Evolutionary conservation across 2,797 vertebrate genomes (phyloP), one percentile per base, ranked within the genome.

Genomic region (Agapornis canus): DNA sequence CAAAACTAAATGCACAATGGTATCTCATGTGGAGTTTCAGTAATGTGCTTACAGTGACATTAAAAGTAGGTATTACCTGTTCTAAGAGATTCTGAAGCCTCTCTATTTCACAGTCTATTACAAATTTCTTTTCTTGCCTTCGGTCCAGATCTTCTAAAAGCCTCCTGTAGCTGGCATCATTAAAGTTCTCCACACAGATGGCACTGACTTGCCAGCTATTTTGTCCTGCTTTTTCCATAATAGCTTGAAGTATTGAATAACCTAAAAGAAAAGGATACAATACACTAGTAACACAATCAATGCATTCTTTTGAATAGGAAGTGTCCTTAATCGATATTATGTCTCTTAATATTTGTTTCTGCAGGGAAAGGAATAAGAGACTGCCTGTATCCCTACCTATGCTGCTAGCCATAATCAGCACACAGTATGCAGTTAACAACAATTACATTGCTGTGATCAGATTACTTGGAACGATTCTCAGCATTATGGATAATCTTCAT

Each of bases 121-220:
- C 99, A 94, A 99, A 99, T 97, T 99, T 99, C 97, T 99, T 99
- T 96, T 99, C 99, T 96, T 99, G 99, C 94, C 99, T 98, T 97
- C 99, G 98, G 94, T 99, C 99, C 97, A 99, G 97, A 94, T 99
- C 99, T 97, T 99, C 99, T 91, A 99, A 97, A 82, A 99, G 98
- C 51, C 99, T 97, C 27, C 99, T 98, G 96, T 99, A 99, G 35
- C 98, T 99, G 73, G 99, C 99, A 57, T 99, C 99, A 25, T 99
- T 99, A 98, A 99, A 99, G 97, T 99, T 99, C 98, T 99, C 99
- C 98, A 99, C 99, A 91, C 99, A 99, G 98, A 99, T 99, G 57
- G 99, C 99, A 40, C 99, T 99, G 97, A 99, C 99, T 97, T 99
- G 99, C 99, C 99, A 99, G 97, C 99, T 99, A 70, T 99, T 99